Conservation (phyloP, 2,888 invertebrate genomes). For the Palloptera scutellata region DNA sequence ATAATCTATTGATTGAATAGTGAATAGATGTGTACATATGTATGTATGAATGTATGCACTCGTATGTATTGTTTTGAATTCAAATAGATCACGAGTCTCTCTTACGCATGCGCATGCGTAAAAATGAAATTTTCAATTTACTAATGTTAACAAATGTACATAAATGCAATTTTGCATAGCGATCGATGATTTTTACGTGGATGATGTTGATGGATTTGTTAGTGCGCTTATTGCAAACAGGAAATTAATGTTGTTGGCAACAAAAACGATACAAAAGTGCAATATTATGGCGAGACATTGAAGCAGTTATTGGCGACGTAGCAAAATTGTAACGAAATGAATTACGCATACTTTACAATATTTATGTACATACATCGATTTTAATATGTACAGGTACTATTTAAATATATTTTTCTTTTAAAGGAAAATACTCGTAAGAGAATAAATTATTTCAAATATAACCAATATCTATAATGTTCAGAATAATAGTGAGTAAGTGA, state of each 20-base stretch:
- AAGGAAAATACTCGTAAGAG: too few relatives aligned
- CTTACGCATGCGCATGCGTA: slow-evolving; percentile 26
- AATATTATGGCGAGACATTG: slow-evolving; percentile 37
- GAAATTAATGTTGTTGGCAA: slow-evolving; percentile 38
- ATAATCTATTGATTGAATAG: too few relatives aligned
- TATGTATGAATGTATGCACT: background rate
- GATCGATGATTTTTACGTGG: background rate
- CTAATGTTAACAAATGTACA: slow-evolving; percentile 25
- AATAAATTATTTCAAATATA: too few relatives aligned
- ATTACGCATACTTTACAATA: too few relatives aligned
- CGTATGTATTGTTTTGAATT: slow-evolving; percentile 25
- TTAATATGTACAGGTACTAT: too few relatives aligned
- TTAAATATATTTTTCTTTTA: too few relatives aligned
- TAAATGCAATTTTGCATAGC: slow-evolving; percentile 4
- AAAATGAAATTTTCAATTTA: slow-evolving; percentile 35
- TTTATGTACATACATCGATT: too few relatives aligned
- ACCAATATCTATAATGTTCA: too few relatives aligned
- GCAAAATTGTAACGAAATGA: slow-evolving; percentile 9
- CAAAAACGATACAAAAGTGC: slow-evolving; percentile 34
- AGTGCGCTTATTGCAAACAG: slow-evolving; percentile 33
- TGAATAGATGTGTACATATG: background rate
- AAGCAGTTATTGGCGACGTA: slow-evolving; percentile 37
- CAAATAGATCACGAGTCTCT: slow-evolving; percentile 33
- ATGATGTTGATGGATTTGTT: slow-evolving; percentile 22
- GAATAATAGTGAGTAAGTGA: too few relatives aligned